These are phyloP conservation scores for Drosophila triauraria DNA, from an alignment of 1,140 invertebrate species.

Conservation along the genomic window DNA sequence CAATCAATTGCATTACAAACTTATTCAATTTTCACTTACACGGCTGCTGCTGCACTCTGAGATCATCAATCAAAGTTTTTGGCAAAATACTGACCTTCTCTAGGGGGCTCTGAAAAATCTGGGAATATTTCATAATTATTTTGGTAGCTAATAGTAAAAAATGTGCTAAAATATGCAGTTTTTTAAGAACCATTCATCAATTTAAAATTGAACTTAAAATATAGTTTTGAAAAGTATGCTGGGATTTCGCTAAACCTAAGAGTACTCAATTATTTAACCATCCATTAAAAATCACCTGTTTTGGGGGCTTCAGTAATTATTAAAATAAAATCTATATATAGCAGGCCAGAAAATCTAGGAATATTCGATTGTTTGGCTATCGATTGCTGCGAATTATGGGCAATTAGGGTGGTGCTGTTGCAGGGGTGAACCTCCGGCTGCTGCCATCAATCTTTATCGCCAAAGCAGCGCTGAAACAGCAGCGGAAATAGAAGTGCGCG, in stretches of 20 bases:
- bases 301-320: neutral
- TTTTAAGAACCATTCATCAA: neutral
- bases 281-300: neutral
- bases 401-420: slow-evolving; percentile 44
- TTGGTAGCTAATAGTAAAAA: too few relatives aligned
- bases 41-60: neutral
- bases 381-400: slow-evolving; percentile 31
- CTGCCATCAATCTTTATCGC: slow-evolving; percentile 71
- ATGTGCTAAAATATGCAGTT: neutral
- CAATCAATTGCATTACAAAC: slow-evolving; percentile 22
- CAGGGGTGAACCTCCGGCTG: slow-evolving; percentile 5
- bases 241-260: neutral
- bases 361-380: slow-evolving; percentile 17
- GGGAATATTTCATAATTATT: neutral
- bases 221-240: neutral
- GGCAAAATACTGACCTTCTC: neutral
- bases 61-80: slow-evolving; percentile 18
- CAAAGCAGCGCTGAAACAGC: slow-evolving; percentile 37
- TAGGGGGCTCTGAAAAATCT: neutral
- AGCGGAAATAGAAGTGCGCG: slow-evolving; percentile 80
- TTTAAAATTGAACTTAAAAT: neutral
- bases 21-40: slow-evolving; percentile 29
- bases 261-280: neutral
- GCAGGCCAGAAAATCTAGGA: neutral
- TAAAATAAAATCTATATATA: neutral